Evolutionary conservation across 2,113 vertebrate species (phyloP).

Genomic region (Syrmaticus mikado): DNA sequence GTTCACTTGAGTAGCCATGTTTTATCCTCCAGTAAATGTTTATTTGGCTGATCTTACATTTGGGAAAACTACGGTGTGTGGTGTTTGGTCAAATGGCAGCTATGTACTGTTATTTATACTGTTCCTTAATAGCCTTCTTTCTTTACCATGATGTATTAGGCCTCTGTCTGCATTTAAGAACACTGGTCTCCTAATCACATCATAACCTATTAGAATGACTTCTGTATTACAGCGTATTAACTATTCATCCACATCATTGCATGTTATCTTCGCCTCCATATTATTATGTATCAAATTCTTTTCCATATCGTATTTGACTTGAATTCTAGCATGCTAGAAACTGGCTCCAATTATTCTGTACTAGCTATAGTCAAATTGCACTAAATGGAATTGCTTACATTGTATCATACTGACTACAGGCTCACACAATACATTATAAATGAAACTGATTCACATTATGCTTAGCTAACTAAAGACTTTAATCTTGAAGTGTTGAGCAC

Average conservation of each 20-base stretch:
- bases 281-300: slow-evolving; percentile 48
- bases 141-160: not conserved
- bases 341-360: slow-evolving; percentile 69
- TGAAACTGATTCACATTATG: slow-evolving; percentile 70
- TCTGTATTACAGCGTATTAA: slow-evolving; percentile 33
- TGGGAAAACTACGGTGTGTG: not conserved
- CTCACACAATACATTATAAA: slow-evolving; percentile 70
- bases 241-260: slow-evolving; percentile 44
- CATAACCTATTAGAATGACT: slow-evolving; percentile 20
- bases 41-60: not conserved
- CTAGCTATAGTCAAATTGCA: slow-evolving; percentile 65
- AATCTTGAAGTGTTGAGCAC: slow-evolving; percentile 67
- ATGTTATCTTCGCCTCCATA: slow-evolving; percentile 31
- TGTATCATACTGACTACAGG: slow-evolving; percentile 56
- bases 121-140: slow-evolving; percentile 41
- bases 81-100: not conserved
- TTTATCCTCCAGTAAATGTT: slow-evolving; percentile 16
- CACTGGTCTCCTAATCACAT: slow-evolving; percentile 22
- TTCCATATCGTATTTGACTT: slow-evolving; percentile 45
- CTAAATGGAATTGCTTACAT: slow-evolving; percentile 71
- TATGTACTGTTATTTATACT: not conserved
- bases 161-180: slow-evolving; percentile 30
- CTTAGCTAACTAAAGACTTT: slow-evolving; percentile 67
- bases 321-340: slow-evolving; percentile 64
- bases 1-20: not conserved